Conservation (phyloP, 2,113 vertebrate genomes). For the Columba livia region DNA sequence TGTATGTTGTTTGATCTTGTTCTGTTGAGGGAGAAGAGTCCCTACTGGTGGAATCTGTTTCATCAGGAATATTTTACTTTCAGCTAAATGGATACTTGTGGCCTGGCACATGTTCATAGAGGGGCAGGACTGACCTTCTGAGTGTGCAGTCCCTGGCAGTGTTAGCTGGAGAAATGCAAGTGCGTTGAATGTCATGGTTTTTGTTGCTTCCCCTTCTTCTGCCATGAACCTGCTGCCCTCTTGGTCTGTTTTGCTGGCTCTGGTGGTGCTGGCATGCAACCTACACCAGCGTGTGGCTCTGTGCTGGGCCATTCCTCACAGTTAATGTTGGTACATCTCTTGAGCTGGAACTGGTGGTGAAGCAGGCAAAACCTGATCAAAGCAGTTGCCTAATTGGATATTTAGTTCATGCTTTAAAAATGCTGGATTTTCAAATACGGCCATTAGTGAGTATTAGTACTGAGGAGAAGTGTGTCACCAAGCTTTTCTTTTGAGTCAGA, state of each 20-base stretch:
- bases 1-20: neutral
- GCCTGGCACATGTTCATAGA: neutral
- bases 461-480: neutral
- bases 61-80: neutral
- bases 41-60: neutral
- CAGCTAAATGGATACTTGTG: neutral
- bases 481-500: neutral
- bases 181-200: neutral
- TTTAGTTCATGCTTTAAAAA: slow-evolving; percentile 2
- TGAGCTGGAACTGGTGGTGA: neutral
- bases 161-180: neutral
- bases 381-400: neutral
- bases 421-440: neutral
- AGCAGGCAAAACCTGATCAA: neutral
- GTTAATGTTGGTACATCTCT: neutral
- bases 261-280: neutral
- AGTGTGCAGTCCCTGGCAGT: neutral
- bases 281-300: neutral
- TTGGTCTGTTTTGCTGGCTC: neutral
- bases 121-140: neutral
- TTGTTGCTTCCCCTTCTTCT: neutral
- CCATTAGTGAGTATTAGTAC: neutral
- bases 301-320: neutral
- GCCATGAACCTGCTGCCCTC: neutral
- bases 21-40: neutral